Evolutionary conservation across 1,140 invertebrate genomes (phyloP).

Genomic region (Mercenaria mercenaria): DNA sequence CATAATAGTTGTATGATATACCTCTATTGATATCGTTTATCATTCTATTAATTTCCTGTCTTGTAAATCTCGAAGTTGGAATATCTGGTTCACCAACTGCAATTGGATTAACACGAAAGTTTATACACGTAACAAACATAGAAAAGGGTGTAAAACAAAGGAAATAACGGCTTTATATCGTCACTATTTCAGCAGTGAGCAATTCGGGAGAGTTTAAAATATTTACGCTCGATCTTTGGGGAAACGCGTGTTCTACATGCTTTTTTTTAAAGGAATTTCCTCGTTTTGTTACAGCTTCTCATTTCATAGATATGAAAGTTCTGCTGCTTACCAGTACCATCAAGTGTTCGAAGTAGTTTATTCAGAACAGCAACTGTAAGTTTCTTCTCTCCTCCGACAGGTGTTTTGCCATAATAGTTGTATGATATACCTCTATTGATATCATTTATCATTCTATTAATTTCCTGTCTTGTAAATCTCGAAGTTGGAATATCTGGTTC

Average conservation of each 20-base stretch:
- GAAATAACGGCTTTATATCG: too few relatives aligned
- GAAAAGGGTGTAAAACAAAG: too few relatives aligned
- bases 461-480: background rate
- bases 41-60: background rate
- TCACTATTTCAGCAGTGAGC: too few relatives aligned
- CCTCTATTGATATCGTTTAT: background rate
- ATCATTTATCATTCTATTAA: background rate
- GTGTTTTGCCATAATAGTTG: slow-evolving; percentile 7
- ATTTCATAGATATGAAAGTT: too few relatives aligned
- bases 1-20: background rate
- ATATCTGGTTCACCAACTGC: too few relatives aligned
- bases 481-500: background rate
- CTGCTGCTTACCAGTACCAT: background rate
- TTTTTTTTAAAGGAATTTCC: too few relatives aligned
- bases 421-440: background rate
- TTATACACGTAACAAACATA: too few relatives aligned
- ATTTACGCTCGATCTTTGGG: too few relatives aligned
- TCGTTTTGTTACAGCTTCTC: too few relatives aligned
- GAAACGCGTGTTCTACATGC: too few relatives aligned
- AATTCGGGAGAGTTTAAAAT: too few relatives aligned
- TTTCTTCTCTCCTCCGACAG: background rate
- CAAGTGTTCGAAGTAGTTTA: background rate
- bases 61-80: background rate
- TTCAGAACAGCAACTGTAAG: background rate
- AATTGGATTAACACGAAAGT: too few relatives aligned